A percentile compares a stretch with the other conserved stretches of the same genome.
Conservation (phyloP, 2,888 invertebrate species). For the Ommatoiulus sabulosus region DNA sequence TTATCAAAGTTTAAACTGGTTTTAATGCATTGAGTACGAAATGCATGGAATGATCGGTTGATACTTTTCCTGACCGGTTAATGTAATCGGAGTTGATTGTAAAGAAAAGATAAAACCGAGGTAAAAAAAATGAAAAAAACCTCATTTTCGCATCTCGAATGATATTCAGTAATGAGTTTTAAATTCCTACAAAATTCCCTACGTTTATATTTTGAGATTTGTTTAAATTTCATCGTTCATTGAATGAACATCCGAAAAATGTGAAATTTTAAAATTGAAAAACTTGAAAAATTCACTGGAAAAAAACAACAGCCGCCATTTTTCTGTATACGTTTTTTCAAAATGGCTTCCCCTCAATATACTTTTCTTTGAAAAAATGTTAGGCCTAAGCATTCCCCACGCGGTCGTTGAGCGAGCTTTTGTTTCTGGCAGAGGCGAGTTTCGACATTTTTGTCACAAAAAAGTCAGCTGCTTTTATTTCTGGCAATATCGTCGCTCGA, state of each 20-base stretch:
- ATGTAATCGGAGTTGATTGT: too few relatives aligned
- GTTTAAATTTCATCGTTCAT: too few relatives aligned
- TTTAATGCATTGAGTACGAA: too few relatives aligned
- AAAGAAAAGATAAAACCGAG: too few relatives aligned
- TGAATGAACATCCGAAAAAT: background rate
- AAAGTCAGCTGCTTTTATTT: background rate
- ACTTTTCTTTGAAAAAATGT: background rate
- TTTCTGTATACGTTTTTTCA: background rate
- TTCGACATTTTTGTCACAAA: background rate
- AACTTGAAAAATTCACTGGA: background rate
- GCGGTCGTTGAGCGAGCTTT: background rate
- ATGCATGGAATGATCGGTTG: too few relatives aligned
- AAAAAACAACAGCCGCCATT: slow-evolving; percentile 36
- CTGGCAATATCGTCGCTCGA: slow-evolving; percentile 12
- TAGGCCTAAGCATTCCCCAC: background rate
- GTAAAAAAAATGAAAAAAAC: too few relatives aligned
- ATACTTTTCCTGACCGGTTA: too few relatives aligned
- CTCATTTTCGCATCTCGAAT: too few relatives aligned
- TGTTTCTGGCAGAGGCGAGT: background rate
- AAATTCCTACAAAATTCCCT: too few relatives aligned
- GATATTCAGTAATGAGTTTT: too few relatives aligned
- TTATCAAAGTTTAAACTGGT: too few relatives aligned
- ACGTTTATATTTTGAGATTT: too few relatives aligned
- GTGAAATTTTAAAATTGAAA: background rate
- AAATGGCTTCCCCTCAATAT: background rate